These are phyloP conservation scores for Eulemur albifrons DNA, from an alignment of 2,797 vertebrate genomes.

Conservation along the genomic window DNA sequence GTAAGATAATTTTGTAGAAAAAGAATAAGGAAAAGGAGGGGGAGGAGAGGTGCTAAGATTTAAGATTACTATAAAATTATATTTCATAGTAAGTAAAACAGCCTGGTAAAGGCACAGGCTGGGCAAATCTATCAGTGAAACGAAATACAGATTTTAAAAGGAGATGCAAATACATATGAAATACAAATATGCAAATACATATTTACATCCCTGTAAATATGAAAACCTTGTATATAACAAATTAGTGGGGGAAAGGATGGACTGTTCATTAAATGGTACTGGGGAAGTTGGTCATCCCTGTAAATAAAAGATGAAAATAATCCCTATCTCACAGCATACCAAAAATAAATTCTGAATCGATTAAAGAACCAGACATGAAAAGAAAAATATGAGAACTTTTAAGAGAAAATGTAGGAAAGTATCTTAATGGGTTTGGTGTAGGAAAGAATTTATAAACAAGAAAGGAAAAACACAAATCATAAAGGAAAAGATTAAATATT, in stretches of 20 bases:
- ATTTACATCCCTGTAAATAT: neutral
- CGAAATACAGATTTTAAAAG: neutral
- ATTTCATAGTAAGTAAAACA: neutral
- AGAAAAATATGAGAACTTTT: slow-evolving; percentile 8
- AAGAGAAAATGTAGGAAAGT: slow-evolving; percentile 1
- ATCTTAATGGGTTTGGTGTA: neutral
- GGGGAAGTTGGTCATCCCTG: neutral
- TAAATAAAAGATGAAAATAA: slow-evolving; percentile 32
- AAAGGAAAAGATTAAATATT: slow-evolving; percentile 47
- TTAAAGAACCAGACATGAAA: neutral
- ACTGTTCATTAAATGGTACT: neutral
- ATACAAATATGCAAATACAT: neutral
- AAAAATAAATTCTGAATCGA: slow-evolving; percentile 34
- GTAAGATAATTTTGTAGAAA: neutral
- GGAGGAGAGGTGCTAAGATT: neutral
- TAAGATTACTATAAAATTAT: neutral
- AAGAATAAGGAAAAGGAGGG: neutral
- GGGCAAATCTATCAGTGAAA: neutral
- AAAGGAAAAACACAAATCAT: slow-evolving; percentile 23
- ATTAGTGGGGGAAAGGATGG: neutral
- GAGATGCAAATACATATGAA: neutral
- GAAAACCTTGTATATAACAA: neutral
- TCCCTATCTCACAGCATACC: neutral
- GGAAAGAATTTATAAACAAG: slow-evolving; percentile 7
- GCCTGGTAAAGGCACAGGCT: neutral